phyloP scores from a whole-genome alignment of 2,888 invertebrate species.

The Ichneumoninae sp. region DNA sequence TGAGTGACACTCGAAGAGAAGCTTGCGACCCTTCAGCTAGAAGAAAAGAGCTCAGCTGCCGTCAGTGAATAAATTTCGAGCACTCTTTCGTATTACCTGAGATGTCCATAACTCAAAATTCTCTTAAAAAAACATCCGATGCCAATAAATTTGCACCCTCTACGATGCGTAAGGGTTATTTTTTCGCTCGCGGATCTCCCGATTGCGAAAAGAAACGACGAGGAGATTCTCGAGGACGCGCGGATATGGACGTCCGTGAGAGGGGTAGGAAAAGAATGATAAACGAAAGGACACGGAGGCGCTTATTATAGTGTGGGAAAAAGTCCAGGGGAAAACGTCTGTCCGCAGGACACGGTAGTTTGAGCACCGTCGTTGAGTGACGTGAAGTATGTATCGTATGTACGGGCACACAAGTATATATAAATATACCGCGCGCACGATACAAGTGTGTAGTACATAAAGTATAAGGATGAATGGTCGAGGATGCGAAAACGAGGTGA shows the following conservation, averaged over 20 bases:
- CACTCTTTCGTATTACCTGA: neutral
- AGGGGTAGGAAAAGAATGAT: slow-evolving; percentile 61
- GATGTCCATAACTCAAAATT: slow-evolving; percentile 1
- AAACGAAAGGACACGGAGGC: slow-evolving; percentile 57
- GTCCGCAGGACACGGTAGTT: slow-evolving; percentile 33
- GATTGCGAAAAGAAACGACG: slow-evolving; percentile 30
- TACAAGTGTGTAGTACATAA: slow-evolving; percentile 28
- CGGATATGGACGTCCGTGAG: slow-evolving; percentile 23
- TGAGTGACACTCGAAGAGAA: slow-evolving; percentile 39
- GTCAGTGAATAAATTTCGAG: slow-evolving; percentile 39
- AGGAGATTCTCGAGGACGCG: slow-evolving; percentile 46
- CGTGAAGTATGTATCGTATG: slow-evolving; percentile 55
- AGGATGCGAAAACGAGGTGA: slow-evolving; percentile 40
- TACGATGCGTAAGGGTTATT: slow-evolving; percentile 16
- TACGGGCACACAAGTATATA: slow-evolving; percentile 33
- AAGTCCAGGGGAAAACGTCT: slow-evolving; percentile 57
- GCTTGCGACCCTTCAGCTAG: neutral
- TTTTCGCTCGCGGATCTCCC: slow-evolving; percentile 7
- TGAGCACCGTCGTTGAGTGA: slow-evolving; percentile 50
- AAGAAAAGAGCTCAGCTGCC: neutral
- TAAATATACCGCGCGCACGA: neutral
- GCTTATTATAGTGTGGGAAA: slow-evolving; percentile 63
- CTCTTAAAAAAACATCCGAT: neutral
- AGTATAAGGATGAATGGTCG: slow-evolving; percentile 29
- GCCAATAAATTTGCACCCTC: neutral